A percentile compares a stretch with the other conserved stretches of the same genome.
Evolutionary conservation across 2,888 invertebrate species (phyloP).

Genomic region (Callyntrura guangdongensis): DNA sequence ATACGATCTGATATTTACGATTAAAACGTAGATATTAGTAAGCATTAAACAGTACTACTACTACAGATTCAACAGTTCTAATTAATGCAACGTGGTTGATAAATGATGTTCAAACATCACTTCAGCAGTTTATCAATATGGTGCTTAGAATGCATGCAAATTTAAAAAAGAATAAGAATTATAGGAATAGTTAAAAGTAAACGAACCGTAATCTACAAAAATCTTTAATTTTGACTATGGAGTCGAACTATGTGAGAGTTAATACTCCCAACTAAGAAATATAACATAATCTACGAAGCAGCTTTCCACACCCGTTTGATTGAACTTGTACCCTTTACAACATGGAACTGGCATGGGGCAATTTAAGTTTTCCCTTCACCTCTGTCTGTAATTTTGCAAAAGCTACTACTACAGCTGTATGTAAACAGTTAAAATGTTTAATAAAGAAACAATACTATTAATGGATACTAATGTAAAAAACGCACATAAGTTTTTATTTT

Average conservation of each 20-base stretch:
- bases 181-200: too few relatives aligned
- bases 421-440: not conserved
- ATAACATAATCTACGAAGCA: not conserved
- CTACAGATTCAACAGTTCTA: not conserved
- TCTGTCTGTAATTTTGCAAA: not conserved
- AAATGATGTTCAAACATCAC: not conserved
- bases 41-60: not conserved
- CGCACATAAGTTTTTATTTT: not conserved
- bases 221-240: too few relatives aligned
- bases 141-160: not conserved
- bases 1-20: not conserved
- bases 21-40: not conserved
- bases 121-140: not conserved
- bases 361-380: constrained; percentile 1
- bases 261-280: not conserved
- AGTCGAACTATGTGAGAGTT: too few relatives aligned
- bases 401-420: constrained; percentile 7
- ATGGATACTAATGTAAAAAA: not conserved
- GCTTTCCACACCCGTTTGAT: not conserved
- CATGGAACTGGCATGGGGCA: constrained; percentile 37
- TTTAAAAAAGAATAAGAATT: not conserved
- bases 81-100: not conserved
- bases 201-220: too few relatives aligned
- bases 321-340: constrained; percentile 5
- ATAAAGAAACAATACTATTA: too few relatives aligned